Conservation (phyloP, 2,888 invertebrate genomes). For the Volucella bombylans region DNA sequence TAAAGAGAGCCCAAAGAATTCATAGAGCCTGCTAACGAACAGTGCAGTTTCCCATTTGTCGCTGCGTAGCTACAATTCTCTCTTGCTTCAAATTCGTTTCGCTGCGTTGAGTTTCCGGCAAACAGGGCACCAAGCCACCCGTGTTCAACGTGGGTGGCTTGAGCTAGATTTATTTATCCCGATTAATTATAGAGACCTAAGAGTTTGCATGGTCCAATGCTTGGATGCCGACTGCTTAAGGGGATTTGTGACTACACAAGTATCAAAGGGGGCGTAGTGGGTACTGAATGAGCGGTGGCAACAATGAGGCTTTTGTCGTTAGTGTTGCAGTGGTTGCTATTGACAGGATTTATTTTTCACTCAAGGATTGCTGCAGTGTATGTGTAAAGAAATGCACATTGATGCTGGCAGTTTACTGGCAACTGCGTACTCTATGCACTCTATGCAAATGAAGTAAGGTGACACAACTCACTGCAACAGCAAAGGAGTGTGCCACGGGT, state of each 20-base stretch:
- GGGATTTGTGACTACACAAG: neutral
- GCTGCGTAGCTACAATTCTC: constrained; percentile 1
- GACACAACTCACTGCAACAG: neutral
- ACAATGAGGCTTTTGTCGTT: constrained; percentile 31
- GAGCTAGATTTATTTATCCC: constrained; percentile 42
- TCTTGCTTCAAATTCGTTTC: constrained; percentile 5
- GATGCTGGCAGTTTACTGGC: neutral
- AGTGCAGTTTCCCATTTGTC: constrained; percentile 21
- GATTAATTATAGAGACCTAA: constrained; percentile 52
- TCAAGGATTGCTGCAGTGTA: neutral
- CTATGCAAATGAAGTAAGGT: constrained; percentile 20
- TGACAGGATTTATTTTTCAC: constrained; percentile 54
- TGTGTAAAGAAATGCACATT: neutral
- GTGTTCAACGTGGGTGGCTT: constrained; percentile 27
- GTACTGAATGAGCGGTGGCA: constrained; percentile 13
- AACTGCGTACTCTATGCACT: neutral
- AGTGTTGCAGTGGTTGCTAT: constrained; percentile 26
- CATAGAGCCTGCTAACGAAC: constrained; percentile 16
- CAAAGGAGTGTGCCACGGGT: neutral
- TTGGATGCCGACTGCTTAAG: neutral
- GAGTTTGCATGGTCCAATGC: neutral
- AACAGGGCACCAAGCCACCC: neutral
- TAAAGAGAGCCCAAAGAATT: neutral
- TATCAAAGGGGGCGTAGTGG: neutral
- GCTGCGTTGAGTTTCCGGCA: constrained; percentile 14